Base-by-base conservation (phyloP, 2,113 vertebrate genomes). In the Orthonyx spaldingii region DNA sequence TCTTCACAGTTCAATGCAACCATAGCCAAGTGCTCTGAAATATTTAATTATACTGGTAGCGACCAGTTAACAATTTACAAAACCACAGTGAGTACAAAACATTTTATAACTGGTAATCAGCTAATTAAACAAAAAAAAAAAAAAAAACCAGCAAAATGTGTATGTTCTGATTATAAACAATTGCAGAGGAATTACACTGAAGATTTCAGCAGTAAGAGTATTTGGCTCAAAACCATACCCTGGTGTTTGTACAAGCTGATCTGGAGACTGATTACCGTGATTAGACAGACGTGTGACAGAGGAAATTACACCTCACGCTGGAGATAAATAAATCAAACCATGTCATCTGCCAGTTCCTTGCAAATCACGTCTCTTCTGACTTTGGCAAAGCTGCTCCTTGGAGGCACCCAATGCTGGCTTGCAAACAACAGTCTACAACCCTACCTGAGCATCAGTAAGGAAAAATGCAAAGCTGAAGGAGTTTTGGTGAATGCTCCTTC, bases 1-100 rank as follows among this genome's bases (percentile, higher is more conserved):
- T 98, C 98, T 98, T 98, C 98, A 98, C 98, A 98, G 98, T 98
- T 98, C 98, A 98, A 71, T 98, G 98, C 97, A 96, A 94, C 98
- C 89, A 97, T 17, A 98, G 98, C 97, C 98, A 97, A 98, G 97
- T 96, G 90, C 97, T 98, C 94, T 90, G 97, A 97, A 97, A 98
- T 97, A 98, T 98, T 98, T 98, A 98, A 98, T 98, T 98, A 98
- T 95, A 96, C 97, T 95, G 97, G 97, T 97, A 97, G 98, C 97
- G 92, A 98, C 97, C 97, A 95, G 97, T 98, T 98, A 98, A 97
- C 98, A 98, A 98, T 98, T 97, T 98, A 96, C 95, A 97, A 97
- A 97, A 96, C 97, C 97, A 94, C 80, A 81, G 95, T 6, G 92
- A 98, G 94, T 64, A 96, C 96, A 95, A 97, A 96, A 96, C 96